These are phyloP conservation scores for Loris lydekkerianus DNA, from an alignment of 2,797 vertebrate species.

Conservation along the genomic window DNA sequence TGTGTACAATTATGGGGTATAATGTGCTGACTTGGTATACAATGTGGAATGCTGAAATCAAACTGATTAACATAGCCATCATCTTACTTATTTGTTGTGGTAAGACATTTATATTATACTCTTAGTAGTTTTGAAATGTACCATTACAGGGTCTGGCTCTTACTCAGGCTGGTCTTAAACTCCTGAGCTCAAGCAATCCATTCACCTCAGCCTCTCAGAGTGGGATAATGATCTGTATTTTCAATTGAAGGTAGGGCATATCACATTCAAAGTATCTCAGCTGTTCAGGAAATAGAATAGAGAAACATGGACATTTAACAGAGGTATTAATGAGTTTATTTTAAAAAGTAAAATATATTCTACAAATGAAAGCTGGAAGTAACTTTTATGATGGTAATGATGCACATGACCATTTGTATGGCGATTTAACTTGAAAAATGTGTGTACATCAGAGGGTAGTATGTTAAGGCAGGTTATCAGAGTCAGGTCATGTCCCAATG, in stretches of 20 bases:
- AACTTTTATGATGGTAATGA: background rate
- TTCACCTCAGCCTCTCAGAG: no score
- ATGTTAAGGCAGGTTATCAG: background rate
- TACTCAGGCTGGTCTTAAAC: no score
- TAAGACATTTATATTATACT: no score
- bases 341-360: background rate
- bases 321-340: constrained; percentile 1
- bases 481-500: background rate
- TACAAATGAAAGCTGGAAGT: constrained; percentile 40
- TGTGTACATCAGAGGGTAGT: constrained; percentile 34
- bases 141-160: no score
- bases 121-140: no score
- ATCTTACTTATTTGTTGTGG: no score
- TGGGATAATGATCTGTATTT: constrained; percentile 69
- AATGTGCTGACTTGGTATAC: no score
- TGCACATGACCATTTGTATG: background rate
- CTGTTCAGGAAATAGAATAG: constrained; percentile 49
- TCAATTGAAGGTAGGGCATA: background rate
- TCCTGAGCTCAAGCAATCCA: no score
- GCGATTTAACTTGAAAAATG: constrained; percentile 45
- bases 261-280: constrained; percentile 66
- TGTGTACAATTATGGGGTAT: no score
- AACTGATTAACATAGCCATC: no score
- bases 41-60: no score
- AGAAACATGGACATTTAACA: background rate